phyloP scores from a whole-genome alignment of 53 echinoderm and acorn worm genomes.

The Mesocentrotus franciscanus region DNA sequence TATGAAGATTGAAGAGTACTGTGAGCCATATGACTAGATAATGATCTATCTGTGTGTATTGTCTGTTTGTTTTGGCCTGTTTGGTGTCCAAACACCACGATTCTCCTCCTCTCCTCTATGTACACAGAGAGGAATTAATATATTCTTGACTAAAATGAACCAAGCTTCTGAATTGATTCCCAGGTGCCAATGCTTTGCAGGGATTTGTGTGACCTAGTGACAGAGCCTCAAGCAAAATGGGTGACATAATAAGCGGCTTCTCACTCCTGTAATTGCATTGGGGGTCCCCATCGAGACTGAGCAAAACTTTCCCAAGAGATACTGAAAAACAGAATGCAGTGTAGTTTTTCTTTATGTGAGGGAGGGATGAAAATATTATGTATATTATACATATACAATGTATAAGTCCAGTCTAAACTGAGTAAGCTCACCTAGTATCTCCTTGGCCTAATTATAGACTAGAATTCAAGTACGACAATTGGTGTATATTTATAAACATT shows the following conservation, averaged over 20 bases:
- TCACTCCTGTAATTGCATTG: slow-evolving; percentile 35
- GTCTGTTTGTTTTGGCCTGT: slow-evolving; percentile 16
- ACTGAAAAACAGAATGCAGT: not conserved
- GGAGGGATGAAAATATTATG: not conserved
- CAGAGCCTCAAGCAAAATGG: not conserved
- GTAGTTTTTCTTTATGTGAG: not conserved
- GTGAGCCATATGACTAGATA: not conserved
- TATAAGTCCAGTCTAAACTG: no score
- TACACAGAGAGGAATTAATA: slow-evolving; percentile 30
- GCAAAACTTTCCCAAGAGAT: not conserved
- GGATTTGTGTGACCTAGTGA: slow-evolving; percentile 11
- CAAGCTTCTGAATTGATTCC: not conserved
- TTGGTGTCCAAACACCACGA: not conserved
- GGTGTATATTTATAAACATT: no score
- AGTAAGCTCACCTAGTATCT: no score
- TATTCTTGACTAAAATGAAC: not conserved
- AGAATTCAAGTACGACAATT: no score
- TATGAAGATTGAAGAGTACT: no score
- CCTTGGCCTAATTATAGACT: no score
- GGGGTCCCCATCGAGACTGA: not conserved
- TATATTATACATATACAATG: no score
- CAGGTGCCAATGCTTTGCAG: not conserved
- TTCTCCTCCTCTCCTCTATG: not conserved
- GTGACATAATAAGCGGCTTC: not conserved
- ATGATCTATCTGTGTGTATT: not conserved